Percentiles rank a stretch among this genome's conserved stretches.
These are phyloP conservation scores for Lacerta agilis DNA, from an alignment of 2,797 vertebrate genomes.

Conservation along the genomic window DNA sequence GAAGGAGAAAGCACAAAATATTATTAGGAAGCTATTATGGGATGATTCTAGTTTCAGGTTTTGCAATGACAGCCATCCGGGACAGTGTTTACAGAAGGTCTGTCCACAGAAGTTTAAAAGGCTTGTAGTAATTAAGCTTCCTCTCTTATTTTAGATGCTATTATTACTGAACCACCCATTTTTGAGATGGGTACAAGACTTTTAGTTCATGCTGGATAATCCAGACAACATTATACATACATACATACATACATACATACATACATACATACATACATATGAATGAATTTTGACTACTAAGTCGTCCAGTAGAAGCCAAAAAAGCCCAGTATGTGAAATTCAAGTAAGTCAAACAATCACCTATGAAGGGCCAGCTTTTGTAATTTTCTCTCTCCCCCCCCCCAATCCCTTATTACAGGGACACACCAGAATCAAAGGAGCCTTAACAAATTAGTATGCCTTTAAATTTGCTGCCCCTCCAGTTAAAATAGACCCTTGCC, in stretches of 20 bases:
- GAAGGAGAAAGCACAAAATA: not conserved
- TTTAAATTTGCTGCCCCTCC: no score
- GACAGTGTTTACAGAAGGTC: not conserved
- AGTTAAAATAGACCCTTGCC: no score
- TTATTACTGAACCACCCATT: not conserved
- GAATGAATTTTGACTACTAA: not conserved
- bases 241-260: not conserved
- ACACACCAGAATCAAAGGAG: no score
- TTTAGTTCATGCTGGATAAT: not conserved
- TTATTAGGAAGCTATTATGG: not conserved
- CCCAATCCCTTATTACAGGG: no score
- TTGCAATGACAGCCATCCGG: not conserved
- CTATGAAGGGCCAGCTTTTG: no score
- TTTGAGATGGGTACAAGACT: not conserved
- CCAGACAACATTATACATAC: not conserved
- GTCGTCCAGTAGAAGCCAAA: not conserved
- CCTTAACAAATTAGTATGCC: no score
- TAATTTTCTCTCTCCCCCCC: rapidly evolving
- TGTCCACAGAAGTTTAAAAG: not conserved
- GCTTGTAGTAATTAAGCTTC: not conserved
- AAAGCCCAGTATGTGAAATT: not conserved
- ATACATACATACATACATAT: not conserved
- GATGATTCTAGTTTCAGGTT: not conserved
- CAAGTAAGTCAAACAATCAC: not conserved
- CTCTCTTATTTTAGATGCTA: not conserved